Percentiles rank a stretch among this genome's conserved stretches.
phyloP scores from a whole-genome alignment of 2,888 invertebrate species.

The Ennomos erosarius region DNA sequence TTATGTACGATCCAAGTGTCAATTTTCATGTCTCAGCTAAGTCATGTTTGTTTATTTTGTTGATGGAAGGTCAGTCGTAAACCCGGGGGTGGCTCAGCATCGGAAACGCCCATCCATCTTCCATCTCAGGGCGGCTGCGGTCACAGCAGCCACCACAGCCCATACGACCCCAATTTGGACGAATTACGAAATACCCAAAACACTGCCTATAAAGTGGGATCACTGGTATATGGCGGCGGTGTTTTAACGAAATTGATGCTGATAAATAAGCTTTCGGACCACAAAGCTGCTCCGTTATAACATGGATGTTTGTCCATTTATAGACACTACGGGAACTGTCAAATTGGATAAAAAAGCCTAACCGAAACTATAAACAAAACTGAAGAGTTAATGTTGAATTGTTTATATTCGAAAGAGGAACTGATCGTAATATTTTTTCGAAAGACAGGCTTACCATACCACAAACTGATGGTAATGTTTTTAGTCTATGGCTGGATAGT shows the following conservation, averaged over 20 bases:
- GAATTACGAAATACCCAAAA: conserved; percentile 29
- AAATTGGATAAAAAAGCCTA: no score
- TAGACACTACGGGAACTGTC: conserved; percentile 1
- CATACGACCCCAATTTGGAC: conserved; percentile 16
- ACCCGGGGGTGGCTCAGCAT: conserved; percentile 12
- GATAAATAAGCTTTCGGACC: conserved; percentile 1
- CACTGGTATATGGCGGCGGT: conserved; percentile 18
- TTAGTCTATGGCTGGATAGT: no score
- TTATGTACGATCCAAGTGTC: conserved; percentile 9
- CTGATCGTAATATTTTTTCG: no score
- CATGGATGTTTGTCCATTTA: conserved; percentile 13
- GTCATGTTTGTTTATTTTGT: conserved; percentile 24
- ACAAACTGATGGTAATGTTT: no score
- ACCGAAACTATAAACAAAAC: no score
- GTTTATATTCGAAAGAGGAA: no score
- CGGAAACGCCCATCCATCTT: conserved; percentile 24
- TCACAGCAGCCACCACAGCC: conserved; percentile 5
- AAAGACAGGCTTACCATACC: no score
- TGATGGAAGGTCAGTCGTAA: conserved; percentile 29
- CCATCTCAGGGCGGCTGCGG: conserved; percentile 9
- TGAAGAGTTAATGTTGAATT: no score
- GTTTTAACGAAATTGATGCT: conserved; percentile 19
- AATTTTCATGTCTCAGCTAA: conserved; percentile 12
- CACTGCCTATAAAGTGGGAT: conserved; percentile 22
- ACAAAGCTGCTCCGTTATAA: conserved; percentile 11